phyloP scores from a whole-genome alignment of 2,888 invertebrate genomes.

The Ophioninae sp. region DNA sequence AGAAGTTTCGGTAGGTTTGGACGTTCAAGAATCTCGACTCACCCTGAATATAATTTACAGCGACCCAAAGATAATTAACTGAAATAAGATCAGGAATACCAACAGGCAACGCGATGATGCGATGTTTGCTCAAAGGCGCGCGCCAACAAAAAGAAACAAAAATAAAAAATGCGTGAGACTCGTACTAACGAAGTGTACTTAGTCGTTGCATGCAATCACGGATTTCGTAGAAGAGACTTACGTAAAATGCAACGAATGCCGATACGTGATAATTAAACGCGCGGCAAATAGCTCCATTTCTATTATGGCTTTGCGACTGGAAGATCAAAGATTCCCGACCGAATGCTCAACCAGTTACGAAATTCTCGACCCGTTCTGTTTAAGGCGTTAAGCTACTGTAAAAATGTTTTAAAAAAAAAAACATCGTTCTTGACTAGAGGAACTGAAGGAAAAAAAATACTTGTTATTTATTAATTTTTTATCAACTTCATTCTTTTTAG shows the following conservation, averaged over 20 bases:
- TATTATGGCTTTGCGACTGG: background rate
- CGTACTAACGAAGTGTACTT: background rate
- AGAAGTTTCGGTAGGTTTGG: slow-evolving; percentile 44
- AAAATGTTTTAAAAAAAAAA: background rate
- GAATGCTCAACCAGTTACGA: background rate
- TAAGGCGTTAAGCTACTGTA: too few species aligned
- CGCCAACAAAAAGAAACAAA: background rate
- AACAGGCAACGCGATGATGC: background rate
- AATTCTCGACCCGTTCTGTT: slow-evolving; percentile 3
- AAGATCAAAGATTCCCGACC: background rate
- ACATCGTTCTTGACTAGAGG: background rate
- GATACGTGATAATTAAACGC: background rate
- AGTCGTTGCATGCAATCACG: background rate
- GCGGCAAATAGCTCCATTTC: slow-evolving; percentile 4
- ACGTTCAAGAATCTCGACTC: slow-evolving; percentile 29
- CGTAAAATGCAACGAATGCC: background rate
- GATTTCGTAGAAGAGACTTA: background rate
- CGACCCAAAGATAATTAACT: slow-evolving; percentile 56
- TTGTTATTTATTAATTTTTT: too few species aligned
- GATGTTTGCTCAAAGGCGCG: background rate
- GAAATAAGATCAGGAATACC: slow-evolving; percentile 35
- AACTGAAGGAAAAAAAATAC: too few species aligned
- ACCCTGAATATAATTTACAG: slow-evolving; percentile 41
- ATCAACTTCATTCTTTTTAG: too few species aligned
- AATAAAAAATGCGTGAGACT: background rate